Evolutionary conservation across 2,888 invertebrate genomes (phyloP), one percentile per base, ranked within the genome.

Genomic region (Allacma fusca): DNA sequence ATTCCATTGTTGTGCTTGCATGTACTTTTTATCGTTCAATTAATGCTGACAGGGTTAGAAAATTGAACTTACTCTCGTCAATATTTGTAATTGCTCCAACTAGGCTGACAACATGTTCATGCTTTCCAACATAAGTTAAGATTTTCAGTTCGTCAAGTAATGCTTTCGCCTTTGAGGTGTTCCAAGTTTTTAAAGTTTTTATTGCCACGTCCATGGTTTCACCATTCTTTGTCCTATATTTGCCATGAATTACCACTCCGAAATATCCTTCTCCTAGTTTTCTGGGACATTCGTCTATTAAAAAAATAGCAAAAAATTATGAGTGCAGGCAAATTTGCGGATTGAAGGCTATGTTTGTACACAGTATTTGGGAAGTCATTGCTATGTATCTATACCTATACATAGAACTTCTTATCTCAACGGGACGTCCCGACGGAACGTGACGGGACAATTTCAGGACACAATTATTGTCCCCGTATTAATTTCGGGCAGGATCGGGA

Each of bases 241-340:
- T 40, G 23, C 34, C 73, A 4, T 40, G 24, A 9, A 62, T 16
- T 23, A 73, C 73, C 9, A 24, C 57, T 4, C 73, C 73, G 34
- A 34, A 73, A 23, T 73, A 24, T n/a, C 73, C 73, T 62, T 73
- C 73, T 7, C 73, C 73, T 5, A 73, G 21, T n/a, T 29, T 62
- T 7, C 21, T 21, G 1, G 59, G 16, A 19, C 62, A n/a, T 13
- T 73, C 73, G 21, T 71, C 70, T 68, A 12, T 23, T 19, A 67
- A 29, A 67, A n/a, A 28, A n/a, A 40, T 68, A n/a, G n/a, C n/a
- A n/a, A n/a, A n/a, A n/a, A n/a, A n/a, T n/a, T n/a, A n/a, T n/a
- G 12, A 5, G 24, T 26, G 28, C 19, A 34, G n/a, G n/a, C n/a
- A n/a, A n/a, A n/a, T n/a, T n/a, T n/a, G n/a, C n/a, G n/a, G n/a